These are phyloP conservation scores for Epizoanthus illoricatus DNA, from an alignment of 92 coral and sea anemone genomes.

Conservation along the genomic window DNA sequence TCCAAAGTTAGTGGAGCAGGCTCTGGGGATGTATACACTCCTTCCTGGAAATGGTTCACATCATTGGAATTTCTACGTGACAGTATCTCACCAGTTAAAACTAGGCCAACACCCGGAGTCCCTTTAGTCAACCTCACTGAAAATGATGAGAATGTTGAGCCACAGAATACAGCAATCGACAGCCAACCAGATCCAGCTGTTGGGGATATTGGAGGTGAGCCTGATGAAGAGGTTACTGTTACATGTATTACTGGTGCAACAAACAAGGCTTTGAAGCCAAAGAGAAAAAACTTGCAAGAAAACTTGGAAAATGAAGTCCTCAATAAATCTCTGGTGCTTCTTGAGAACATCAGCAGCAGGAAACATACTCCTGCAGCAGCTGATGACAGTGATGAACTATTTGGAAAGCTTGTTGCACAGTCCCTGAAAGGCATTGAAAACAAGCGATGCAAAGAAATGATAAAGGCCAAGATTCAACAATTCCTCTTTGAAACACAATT, in stretches of 20 bases:
- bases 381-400: slow-evolving; percentile 25
- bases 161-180: neutral
- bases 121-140: neutral
- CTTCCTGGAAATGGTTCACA: slow-evolving; percentile 57
- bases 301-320: slow-evolving; percentile 26
- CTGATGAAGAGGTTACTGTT: neutral
- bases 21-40: slow-evolving; percentile 44
- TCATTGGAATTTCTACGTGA: slow-evolving; percentile 43
- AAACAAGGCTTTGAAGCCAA: neutral
- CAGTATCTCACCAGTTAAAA: slow-evolving; percentile 55
- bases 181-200: slow-evolving; percentile 16
- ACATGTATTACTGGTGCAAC: neutral
- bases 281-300: slow-evolving; percentile 6
- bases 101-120: slow-evolving; percentile 56
- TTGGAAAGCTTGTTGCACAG: slow-evolving; percentile 31
- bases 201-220: neutral
- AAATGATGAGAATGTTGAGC: slow-evolving; percentile 5
- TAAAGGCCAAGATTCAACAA: slow-evolving; percentile 29
- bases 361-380: neutral
- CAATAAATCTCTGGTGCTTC: slow-evolving; percentile 25
- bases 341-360: slow-evolving; percentile 23
- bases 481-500: slow-evolving; percentile 25
- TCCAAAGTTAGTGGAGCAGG: slow-evolving; percentile 51
- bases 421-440: slow-evolving; percentile 14
- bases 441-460: slow-evolving; percentile 23